These are phyloP conservation scores for Polymixis flavicincta DNA, from an alignment of 2,888 invertebrate species.

Conservation along the genomic window DNA sequence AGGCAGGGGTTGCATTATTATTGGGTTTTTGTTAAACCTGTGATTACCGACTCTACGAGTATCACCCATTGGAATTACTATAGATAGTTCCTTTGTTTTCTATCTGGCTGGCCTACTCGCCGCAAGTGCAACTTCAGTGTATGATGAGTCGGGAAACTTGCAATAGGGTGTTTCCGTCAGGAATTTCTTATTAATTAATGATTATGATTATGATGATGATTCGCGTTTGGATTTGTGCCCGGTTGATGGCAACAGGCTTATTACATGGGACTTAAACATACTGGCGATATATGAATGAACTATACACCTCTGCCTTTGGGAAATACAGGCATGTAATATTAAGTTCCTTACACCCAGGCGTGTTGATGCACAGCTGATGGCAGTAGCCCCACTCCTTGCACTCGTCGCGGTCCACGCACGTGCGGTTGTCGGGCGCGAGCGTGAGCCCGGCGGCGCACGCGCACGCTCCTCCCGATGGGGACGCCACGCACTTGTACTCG, in stretches of 20 bases:
- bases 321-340: not conserved
- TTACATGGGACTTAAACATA: no score
- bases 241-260: no score
- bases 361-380: slow-evolving; percentile 98
- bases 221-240: no score
- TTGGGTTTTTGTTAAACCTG: no score
- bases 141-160: not conserved
- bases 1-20: no score
- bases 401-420: slow-evolving; percentile 98
- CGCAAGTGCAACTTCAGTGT: not conserved
- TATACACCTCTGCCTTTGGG: slow-evolving; percentile 38
- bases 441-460: slow-evolving; percentile 96
- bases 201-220: no score
- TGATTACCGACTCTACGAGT: not conserved
- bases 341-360: slow-evolving; percentile 91
- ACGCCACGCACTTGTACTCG: slow-evolving; percentile 97
- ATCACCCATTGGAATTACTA: not conserved
- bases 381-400: slow-evolving; percentile 98
- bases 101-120: not conserved
- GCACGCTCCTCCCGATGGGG: slow-evolving; percentile 97
- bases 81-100: not conserved
- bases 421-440: slow-evolving; percentile 95
- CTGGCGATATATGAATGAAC: not conserved
- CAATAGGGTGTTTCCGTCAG: not conserved
- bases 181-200: no score